Base-by-base conservation (phyloP, 2,797 vertebrate genomes). In the Onychomys torridus region DNA sequence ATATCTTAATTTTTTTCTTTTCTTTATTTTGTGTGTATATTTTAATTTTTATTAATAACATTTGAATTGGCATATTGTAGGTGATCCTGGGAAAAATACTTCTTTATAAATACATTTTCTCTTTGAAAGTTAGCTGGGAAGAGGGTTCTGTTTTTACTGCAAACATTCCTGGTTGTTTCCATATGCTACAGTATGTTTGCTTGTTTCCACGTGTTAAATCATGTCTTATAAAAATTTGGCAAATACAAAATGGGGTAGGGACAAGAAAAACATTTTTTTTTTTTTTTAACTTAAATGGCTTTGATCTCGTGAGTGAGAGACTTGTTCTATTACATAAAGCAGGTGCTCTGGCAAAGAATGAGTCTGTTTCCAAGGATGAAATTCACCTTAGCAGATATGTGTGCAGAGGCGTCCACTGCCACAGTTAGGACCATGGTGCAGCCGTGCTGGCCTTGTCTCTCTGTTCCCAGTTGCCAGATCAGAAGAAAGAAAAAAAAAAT, bases 261-360 rank as follows among this genome's bases (percentile, higher is more conserved):
- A 90, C 67, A 43, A 77, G 81, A 89, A 14, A 49, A n/a, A 37
- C 65, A 61, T 52, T 91, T 93, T 95, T 49, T 49, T 49, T 49
- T 49, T 49, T 52, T 52, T 52, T 52, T 52, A 43, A 75, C 49
- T 75, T 65, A 89, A 90, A 29, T 81, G 93, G 69, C 46, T 95
- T 89, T 88, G 77, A 89, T 91, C 40, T 57, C 67, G 84, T 52
- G 27, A 88, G 77, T 93, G 43, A 73, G 82, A 93, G 96, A 88
- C 59, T 81, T 83, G 17, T 75, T 89, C 84, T 82, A 90, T 63
- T 73, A 90, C 55, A 55, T 37, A 65, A 93, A 88, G 27, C 34
- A 85, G 23, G 32, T 67, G 29, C 29, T 83, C 46, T 52, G 76
- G 89, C 25, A 17, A 67, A 89, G 69, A 83, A 71, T 16, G 8